Base-by-base conservation (phyloP, 1,140 invertebrate species). In the Ooceraea biroi region DNA sequence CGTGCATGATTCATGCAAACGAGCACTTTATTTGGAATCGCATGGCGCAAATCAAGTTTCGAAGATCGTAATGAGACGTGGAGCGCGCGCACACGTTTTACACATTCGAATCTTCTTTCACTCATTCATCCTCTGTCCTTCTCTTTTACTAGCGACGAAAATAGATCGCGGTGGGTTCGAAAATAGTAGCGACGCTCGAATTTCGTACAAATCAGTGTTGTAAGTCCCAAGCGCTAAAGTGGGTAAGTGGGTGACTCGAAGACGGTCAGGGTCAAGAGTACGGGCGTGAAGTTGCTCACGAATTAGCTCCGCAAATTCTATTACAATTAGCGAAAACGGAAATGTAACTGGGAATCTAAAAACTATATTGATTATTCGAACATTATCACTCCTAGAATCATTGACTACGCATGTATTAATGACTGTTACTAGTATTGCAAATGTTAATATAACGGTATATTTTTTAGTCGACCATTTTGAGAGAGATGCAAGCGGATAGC, bases 221-320 rank as follows among this genome's bases (percentile, higher is more conserved):
- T 69, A 80, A 80, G 76, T 78, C 50, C 44, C 36, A 44, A 78
- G 63, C 66, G 36, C 36, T 78, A 80, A 80, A 80, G 36, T 30
- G 50, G 76, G 76, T 69, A 77, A 80, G 65, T 80, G 50, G 76
- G 76, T 69, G 50, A 57, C 50, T 80, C 36, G 65, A 57, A 80
- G 65, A 69, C 50, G 69, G 63, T 69, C 76, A 80, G 76, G 76
- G 76, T 80, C 76, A 80, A 80, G 76, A 80, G 76, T 80, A 80
- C n/a, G 19, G 8, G 17, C 25, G n/a, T 36, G 12, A 77, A 3
- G 30, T 46, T 60, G 25, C 17, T 61, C 17, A 7, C 7, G 41
- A 5, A 12, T n/a, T 25, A 12, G 25, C n/a, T 83, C 17, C 41
- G 46, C 77, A 50, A 77, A 82, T 48, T 60, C 48, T 11, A 50